Conservation (phyloP, 2,113 vertebrate species). For the Eidolon helvum region DNA sequence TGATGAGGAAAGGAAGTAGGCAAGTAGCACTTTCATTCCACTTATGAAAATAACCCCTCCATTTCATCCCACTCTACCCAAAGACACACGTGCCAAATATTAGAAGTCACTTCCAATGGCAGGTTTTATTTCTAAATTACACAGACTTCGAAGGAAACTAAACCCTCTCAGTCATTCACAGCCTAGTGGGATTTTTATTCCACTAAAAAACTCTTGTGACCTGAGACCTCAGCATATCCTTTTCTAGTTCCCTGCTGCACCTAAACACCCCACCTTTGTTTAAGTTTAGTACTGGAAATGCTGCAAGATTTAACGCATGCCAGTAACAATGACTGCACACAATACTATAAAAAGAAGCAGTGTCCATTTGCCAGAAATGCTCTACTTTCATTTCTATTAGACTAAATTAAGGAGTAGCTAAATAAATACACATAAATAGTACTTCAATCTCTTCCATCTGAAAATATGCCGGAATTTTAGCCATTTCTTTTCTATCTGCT, state of each 20-base stretch:
- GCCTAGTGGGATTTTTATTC: not conserved
- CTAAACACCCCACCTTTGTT: not conserved
- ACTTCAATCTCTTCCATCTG: not conserved
- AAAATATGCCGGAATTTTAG: not conserved
- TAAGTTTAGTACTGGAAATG: not conserved
- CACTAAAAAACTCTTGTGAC: not conserved
- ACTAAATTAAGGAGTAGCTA: slow-evolving; percentile 28
- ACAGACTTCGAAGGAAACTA: not conserved
- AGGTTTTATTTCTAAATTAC: not conserved
- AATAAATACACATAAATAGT: not conserved
- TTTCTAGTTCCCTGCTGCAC: not conserved
- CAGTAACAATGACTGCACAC: not conserved
- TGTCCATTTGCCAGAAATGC: not conserved
- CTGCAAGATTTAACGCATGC: not conserved
- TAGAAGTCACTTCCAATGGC: not conserved
- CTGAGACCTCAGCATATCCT: not conserved
- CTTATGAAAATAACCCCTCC: not conserved
- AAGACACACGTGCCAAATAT: not conserved
- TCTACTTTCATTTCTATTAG: not conserved
- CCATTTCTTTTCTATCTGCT: not conserved
- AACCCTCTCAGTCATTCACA: not conserved
- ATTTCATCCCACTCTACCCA: not conserved
- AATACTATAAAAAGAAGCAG: not conserved
- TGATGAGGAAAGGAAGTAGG: not conserved
- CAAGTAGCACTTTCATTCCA: not conserved